These are phyloP conservation scores for Pyrocoelia pectoralis DNA, from an alignment of 2,888 invertebrate genomes.

Conservation along the genomic window DNA sequence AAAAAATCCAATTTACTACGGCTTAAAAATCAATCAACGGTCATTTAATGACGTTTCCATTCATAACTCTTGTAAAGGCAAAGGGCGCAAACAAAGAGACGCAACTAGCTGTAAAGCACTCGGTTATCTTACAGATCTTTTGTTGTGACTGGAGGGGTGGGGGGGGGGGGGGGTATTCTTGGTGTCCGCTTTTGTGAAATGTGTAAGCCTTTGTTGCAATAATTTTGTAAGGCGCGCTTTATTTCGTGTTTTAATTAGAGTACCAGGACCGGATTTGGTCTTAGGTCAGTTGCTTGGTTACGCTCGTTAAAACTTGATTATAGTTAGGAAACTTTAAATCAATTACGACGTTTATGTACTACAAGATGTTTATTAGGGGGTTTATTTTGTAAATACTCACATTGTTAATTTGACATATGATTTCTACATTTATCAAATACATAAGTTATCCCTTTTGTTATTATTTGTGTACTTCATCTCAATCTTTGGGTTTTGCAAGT, in stretches of 20 bases:
- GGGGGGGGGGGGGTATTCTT: no score
- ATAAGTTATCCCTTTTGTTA: no score
- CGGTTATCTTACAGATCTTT: slow-evolving; percentile 25
- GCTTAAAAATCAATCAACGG: slow-evolving; percentile 20
- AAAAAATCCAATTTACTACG: no score
- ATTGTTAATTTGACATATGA: no score
- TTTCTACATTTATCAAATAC: no score
- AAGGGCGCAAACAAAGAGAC: slow-evolving; percentile 20
- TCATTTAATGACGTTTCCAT: slow-evolving; percentile 24
- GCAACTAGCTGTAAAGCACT: slow-evolving; percentile 21
- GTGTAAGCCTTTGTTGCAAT: slow-evolving; percentile 15
- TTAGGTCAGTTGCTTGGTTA: background rate
- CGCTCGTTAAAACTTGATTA: slow-evolving; percentile 7
- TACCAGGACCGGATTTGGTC: background rate
- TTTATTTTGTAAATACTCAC: no score
- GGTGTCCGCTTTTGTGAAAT: slow-evolving; percentile 14
- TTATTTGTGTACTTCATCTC: no score
- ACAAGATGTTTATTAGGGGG: no score
- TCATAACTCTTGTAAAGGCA: slow-evolving; percentile 17
- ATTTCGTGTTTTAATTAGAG: slow-evolving; percentile 12
- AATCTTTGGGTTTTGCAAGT: no score
- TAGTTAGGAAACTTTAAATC: background rate
- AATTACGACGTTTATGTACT: background rate
- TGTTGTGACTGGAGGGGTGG: slow-evolving; percentile 15
- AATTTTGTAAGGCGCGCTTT: slow-evolving; percentile 10